Evolutionary conservation across 1,140 invertebrate genomes (phyloP).

Genomic region (Aleiodes sp.): DNA sequence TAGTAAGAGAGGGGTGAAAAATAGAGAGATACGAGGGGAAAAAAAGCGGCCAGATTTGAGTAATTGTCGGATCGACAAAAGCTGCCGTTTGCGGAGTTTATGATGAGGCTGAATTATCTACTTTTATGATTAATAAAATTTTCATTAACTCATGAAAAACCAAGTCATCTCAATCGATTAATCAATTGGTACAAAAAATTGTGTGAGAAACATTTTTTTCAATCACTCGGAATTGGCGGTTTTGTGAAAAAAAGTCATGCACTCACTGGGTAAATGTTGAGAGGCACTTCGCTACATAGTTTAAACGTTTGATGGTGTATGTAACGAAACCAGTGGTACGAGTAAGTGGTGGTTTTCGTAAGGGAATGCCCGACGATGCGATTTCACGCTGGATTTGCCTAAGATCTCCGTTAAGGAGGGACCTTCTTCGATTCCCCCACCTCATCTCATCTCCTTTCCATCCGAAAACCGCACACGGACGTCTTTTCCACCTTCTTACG

Average conservation of each 20-base stretch:
- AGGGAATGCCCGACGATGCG: constrained; percentile 60
- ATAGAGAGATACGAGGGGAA: constrained; percentile 46
- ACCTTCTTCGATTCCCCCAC: constrained; percentile 54
- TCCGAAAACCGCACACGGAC: constrained; percentile 37
- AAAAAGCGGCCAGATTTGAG: constrained; percentile 46
- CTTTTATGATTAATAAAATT: background rate
- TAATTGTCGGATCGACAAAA: constrained; percentile 60
- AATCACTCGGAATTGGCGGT: too few relatives aligned
- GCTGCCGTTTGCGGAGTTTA: constrained; percentile 27
- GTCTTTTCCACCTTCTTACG: constrained; percentile 33
- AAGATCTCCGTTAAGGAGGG: constrained; percentile 66
- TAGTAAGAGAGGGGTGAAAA: constrained; percentile 34
- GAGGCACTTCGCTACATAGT: background rate
- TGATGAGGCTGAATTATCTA: background rate
- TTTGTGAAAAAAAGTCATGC: too few relatives aligned
- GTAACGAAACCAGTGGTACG: constrained; percentile 38
- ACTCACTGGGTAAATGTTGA: background rate
- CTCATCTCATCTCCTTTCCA: constrained; percentile 41
- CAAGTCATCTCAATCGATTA: too few relatives aligned
- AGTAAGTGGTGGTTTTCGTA: constrained; percentile 64
- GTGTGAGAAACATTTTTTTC: too few relatives aligned
- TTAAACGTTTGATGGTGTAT: background rate
- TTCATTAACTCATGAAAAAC: too few relatives aligned
- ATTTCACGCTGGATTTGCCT: constrained; percentile 68
- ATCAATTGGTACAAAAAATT: too few relatives aligned